A percentile compares a stretch with the other conserved stretches of the same genome.
These are phyloP conservation scores for Dunckerocampus dactyliophorus DNA, from an alignment of 2,113 vertebrate species.

Conservation along the genomic window DNA sequence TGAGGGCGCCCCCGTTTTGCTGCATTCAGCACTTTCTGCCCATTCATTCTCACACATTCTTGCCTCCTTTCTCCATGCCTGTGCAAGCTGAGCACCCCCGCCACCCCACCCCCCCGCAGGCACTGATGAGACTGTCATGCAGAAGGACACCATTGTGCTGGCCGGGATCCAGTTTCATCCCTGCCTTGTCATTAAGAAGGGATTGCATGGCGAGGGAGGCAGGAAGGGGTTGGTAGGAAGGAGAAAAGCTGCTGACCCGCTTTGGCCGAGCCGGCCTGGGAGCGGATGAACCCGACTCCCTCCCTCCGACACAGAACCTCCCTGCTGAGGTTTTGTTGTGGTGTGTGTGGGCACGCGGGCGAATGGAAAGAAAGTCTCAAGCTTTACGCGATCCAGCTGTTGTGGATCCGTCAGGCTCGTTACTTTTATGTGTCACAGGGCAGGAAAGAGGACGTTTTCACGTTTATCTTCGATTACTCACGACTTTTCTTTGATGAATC, in stretches of 20 bases:
- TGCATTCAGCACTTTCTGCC: slow-evolving; percentile 42
- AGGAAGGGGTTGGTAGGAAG: slow-evolving; percentile 5
- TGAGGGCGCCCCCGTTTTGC: slow-evolving; percentile 40
- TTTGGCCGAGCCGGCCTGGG: slow-evolving; percentile 42
- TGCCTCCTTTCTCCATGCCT: slow-evolving; percentile 54
- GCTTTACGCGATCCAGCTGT: not conserved
- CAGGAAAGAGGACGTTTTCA: not conserved
- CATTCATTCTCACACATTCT: slow-evolving; percentile 61
- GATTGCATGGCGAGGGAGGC: slow-evolving; percentile 50
- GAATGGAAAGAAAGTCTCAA: slow-evolving; percentile 13
- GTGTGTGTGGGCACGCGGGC: slow-evolving; percentile 54
- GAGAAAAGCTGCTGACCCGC: slow-evolving; percentile 38
- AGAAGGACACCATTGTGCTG: slow-evolving; percentile 74
- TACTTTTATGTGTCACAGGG: slow-evolving; percentile 6
- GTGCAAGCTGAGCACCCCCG: slow-evolving; percentile 29
- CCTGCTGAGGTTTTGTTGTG: slow-evolving; percentile 59
- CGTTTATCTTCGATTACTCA: not conserved
- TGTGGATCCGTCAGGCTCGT: slow-evolving; percentile 5
- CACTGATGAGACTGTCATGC: slow-evolving; percentile 70
- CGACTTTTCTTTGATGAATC: slow-evolving; percentile 5
- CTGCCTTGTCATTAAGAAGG: slow-evolving; percentile 75
- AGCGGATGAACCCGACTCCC: slow-evolving; percentile 42
- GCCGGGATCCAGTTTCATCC: slow-evolving; percentile 67
- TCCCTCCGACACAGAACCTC: slow-evolving; percentile 33
- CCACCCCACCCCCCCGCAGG: slow-evolving; percentile 19